Conservation (phyloP, 2,888 invertebrate genomes). For the Nomada ruficornis region DNA sequence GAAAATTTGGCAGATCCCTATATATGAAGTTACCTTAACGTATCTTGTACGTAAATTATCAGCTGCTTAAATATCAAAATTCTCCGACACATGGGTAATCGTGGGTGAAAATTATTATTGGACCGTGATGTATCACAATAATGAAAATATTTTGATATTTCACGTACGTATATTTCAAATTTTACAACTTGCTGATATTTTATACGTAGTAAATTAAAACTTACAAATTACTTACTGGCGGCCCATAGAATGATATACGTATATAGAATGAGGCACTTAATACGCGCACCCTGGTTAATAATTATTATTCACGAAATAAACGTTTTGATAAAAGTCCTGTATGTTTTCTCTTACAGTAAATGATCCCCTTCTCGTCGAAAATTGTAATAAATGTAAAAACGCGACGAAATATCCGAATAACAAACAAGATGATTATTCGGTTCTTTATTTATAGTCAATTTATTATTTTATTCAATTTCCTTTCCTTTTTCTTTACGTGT, state of each 20-base stretch:
- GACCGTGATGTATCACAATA: not conserved
- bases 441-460: not conserved
- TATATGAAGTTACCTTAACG: not conserved
- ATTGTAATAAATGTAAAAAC: not conserved
- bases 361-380: not conserved
- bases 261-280: constrained; percentile 27
- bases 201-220: not conserved
- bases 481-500: not conserved
- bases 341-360: not conserved
- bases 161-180: constrained; percentile 5
- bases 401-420: not conserved
- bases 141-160: constrained; percentile 4
- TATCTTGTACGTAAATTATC: not conserved
- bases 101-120: not conserved
- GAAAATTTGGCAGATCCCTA: not conserved
- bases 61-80: not conserved
- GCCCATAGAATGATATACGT: not conserved
- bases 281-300: not conserved
- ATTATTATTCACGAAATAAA: not conserved
- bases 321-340: not conserved
- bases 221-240: constrained; percentile 7
- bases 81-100: no score
- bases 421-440: constrained; percentile 9
- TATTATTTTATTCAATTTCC: not conserved
- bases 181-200: constrained; percentile 4